A percentile compares a stretch with the other conserved stretches of the same genome.
Conservation (phyloP, 2,797 vertebrate species). For the Kryptopterus vitreolus region DNA sequence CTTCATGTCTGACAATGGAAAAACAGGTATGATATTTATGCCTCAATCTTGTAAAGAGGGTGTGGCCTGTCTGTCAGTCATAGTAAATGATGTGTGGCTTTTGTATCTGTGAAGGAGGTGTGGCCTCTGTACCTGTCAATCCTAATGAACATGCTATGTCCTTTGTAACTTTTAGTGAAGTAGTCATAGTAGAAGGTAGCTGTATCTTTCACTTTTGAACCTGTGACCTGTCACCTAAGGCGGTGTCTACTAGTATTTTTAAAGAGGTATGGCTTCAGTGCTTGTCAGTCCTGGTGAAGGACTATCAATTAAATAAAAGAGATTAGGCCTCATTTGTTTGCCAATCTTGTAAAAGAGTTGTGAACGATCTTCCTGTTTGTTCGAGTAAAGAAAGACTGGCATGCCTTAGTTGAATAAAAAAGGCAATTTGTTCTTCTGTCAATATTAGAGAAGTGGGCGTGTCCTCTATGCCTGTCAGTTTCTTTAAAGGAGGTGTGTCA, state of each 20-base stretch:
- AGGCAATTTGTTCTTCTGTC: no score
- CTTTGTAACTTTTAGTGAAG: background rate
- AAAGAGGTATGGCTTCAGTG: background rate
- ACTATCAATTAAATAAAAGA: no score
- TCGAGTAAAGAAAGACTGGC: background rate
- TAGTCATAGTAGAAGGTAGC: no score
- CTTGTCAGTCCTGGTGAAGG: background rate
- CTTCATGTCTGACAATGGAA: background rate
- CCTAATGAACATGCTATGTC: background rate
- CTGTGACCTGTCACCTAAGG: background rate
- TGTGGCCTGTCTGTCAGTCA: no score
- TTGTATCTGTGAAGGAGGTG: background rate
- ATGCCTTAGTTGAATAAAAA: background rate
- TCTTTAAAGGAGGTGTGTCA: no score
- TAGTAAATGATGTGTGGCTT: background rate
- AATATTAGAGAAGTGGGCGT: no score
- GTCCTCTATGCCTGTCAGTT: no score
- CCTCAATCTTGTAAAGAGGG: no score
- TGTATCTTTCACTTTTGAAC: background rate
- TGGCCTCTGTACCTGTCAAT: background rate
- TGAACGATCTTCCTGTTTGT: background rate
- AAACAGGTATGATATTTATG: no score
- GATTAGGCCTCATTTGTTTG: no score
- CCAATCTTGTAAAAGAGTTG: no score
- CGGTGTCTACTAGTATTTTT: no score